Percentiles rank a stretch among this genome's conserved stretches.
These are phyloP conservation scores for Pheosia gnoma DNA, from an alignment of 2,888 invertebrate genomes.

Conservation along the genomic window DNA sequence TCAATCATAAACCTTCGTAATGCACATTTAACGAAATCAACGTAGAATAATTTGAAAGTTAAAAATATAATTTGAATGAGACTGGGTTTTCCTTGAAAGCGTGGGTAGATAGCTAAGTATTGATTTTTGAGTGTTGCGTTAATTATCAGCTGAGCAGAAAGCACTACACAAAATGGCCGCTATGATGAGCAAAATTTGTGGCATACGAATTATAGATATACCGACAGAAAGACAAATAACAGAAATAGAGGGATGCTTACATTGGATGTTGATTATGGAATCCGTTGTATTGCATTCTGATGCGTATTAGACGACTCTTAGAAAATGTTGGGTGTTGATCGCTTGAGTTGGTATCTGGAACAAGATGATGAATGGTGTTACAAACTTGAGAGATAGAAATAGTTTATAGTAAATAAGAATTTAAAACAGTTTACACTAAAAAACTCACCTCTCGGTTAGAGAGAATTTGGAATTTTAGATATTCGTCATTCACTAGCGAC, in stretches of 20 bases:
- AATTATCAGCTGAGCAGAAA: constrained; percentile 65
- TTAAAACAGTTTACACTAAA: not conserved
- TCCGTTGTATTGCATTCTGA: constrained; percentile 81
- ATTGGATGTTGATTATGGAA: constrained; percentile 81
- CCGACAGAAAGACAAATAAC: constrained; percentile 10
- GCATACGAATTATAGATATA: constrained; percentile 15
- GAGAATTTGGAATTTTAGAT: constrained; percentile 71
- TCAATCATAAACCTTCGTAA: no score
- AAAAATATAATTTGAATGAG: no score
- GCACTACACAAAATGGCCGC: constrained; percentile 83
- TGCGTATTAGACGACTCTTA: constrained; percentile 46
- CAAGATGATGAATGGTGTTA: constrained; percentile 36
- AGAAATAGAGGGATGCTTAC: constrained; percentile 54
- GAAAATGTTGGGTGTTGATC: constrained; percentile 64
- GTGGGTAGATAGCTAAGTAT: not conserved
- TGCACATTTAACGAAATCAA: no score
- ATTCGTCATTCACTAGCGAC: constrained; percentile 71
- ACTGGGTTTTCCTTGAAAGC: not conserved
- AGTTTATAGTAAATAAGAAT: not conserved
- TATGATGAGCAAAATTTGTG: constrained; percentile 39
- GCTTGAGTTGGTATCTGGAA: constrained; percentile 75
- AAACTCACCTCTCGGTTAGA: constrained; percentile 77
- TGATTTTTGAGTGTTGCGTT: constrained; percentile 21
- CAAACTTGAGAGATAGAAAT: not conserved
- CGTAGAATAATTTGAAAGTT: no score